Evolutionary conservation across 1,140 invertebrate species (phyloP).

Genomic region (Cyphomyrmex costatus): DNA sequence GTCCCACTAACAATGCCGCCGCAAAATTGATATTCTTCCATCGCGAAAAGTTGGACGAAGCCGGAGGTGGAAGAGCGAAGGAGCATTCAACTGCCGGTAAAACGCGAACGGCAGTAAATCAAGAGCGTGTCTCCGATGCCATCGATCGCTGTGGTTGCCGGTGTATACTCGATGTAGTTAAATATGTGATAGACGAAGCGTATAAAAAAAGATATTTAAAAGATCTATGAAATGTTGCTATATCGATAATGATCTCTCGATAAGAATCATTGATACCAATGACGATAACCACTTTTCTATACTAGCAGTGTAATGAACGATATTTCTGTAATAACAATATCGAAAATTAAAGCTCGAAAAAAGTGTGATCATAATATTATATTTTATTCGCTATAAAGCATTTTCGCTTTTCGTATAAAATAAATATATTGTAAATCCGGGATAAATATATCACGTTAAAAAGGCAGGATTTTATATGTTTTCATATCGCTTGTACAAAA

Average conservation of each 20-base stretch:
- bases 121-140: background rate
- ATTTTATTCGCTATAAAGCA: background rate
- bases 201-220: background rate
- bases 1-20: constrained; percentile 10
- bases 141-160: background rate
- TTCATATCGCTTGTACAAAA: background rate
- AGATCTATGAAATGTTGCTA: background rate
- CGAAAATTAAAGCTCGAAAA: constrained; percentile 5
- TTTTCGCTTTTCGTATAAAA: constrained; percentile 28
- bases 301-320: background rate
- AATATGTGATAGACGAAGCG: background rate
- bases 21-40: constrained; percentile 43
- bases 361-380: background rate
- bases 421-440: constrained; percentile 21
- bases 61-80: constrained; percentile 1
- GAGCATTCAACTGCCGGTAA: background rate
- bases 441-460: background rate
- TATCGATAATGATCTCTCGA: background rate
- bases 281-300: background rate
- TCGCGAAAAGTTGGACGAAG: background rate
- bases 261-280: background rate
- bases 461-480: constrained; percentile 3
- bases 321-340: constrained; percentile 1
- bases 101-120: constrained; percentile 41
- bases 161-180: constrained; percentile 4